Evolutionary conservation across 2,888 invertebrate genomes (phyloP), one percentile per base, ranked within the genome.

Genomic region (Phaonia tiefii): DNA sequence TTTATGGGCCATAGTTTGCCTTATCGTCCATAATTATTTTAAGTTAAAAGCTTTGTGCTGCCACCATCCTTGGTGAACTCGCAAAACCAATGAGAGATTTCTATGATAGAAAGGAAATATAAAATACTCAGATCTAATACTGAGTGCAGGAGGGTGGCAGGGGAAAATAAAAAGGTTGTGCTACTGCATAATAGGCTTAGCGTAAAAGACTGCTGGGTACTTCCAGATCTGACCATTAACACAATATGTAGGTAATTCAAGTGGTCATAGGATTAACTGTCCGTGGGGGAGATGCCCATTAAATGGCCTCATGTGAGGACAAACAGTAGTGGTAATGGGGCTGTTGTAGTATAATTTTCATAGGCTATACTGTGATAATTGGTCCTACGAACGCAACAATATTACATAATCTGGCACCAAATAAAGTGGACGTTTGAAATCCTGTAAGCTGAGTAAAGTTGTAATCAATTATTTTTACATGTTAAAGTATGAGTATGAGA

Each of bases 11-110:
- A 22, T 63, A 22, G 3, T 26, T 42, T 20, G 22, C 22, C 63
- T 63, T 63, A 63, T 63, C 63, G 13, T 63, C 17, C 15, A 63
- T 63, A 63, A 63, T 63, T 63, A 63, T 63, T 63, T 63, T 63
- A 63, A 63, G 63, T 63, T 63, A 63, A 63, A 63, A 63, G 63
- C 63, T 42, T 63, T 42, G 63, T 42, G 7, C 13, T 10, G 17
- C 54, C 54, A 54, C 31, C 3, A n/a, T n/a, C n/a, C n/a, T 42
- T 42, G 22, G 11, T 26, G 2, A 63, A 13, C 63, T 11, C 39
- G 5, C 17, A 22, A 39, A 63, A 39, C 60, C 37, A 60, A 60
- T 17, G 37, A 37, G 37, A 56, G 31, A 31, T 31, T 56, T 56
- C 22, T 26, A 26, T 31, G 49, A 60, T 39, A 39, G 20, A 2